These are phyloP conservation scores for Microhierax caerulescens DNA, from an alignment of 2,797 vertebrate species.

Conservation along the genomic window DNA sequence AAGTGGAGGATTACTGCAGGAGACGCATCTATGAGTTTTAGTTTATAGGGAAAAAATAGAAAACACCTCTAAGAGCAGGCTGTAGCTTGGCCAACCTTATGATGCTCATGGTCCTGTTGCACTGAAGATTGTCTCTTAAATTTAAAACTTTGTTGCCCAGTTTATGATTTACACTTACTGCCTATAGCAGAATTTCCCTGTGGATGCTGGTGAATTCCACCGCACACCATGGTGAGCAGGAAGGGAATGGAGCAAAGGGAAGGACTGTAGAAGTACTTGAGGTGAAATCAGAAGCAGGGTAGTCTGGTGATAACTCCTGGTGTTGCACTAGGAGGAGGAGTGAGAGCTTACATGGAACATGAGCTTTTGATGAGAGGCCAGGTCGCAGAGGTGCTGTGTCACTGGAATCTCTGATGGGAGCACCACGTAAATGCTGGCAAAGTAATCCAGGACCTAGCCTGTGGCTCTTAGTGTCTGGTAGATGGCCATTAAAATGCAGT, in stretches of 20 bases:
- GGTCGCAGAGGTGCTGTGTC: background rate
- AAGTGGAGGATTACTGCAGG: background rate
- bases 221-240: rapidly evolving
- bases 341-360: background rate
- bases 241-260: background rate
- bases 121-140: background rate
- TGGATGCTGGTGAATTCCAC: background rate
- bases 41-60: background rate
- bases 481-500: background rate
- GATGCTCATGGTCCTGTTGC: background rate
- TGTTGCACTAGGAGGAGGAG: background rate
- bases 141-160: background rate
- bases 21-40: background rate
- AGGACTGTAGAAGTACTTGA: background rate
- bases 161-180: background rate
- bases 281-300: background rate
- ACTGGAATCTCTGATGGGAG: background rate
- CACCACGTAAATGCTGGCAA: background rate
- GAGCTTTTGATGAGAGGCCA: background rate
- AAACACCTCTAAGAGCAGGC: background rate
- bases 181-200: background rate
- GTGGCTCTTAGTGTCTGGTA: background rate
- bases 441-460: background rate
- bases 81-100: background rate
- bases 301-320: background rate